These are phyloP conservation scores for Polydesmus complanatus DNA, from an alignment of 2,888 invertebrate genomes.

Conservation along the genomic window DNA sequence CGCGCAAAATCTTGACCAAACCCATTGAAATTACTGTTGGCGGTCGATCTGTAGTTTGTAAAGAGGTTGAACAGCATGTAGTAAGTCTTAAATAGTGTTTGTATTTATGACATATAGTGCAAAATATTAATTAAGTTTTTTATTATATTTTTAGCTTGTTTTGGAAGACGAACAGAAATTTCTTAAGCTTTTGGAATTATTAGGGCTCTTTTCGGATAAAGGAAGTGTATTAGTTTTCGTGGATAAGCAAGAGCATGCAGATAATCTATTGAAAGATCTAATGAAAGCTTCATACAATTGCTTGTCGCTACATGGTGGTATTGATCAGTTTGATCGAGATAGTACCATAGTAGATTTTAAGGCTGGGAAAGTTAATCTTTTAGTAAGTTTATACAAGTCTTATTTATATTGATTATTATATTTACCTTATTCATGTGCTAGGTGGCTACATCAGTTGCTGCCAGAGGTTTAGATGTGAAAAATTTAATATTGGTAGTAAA, in stretches of 20 bases:
- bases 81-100: slow-evolving; percentile 35
- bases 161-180: slow-evolving; percentile 95
- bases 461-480: slow-evolving; percentile 95
- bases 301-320: slow-evolving; percentile 95
- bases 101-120: not conserved
- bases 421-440: slow-evolving; percentile 23
- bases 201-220: slow-evolving; percentile 82
- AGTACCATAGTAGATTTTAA: slow-evolving; percentile 97
- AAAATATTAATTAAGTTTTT: not conserved
- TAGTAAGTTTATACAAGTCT: slow-evolving; percentile 39
- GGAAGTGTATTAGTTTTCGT: slow-evolving; percentile 95
- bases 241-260: slow-evolving; percentile 96
- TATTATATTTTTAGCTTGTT: slow-evolving; percentile 37
- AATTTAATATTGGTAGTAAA: slow-evolving; percentile 94
- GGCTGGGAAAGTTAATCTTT: slow-evolving; percentile 73
- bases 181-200: slow-evolving; percentile 87
- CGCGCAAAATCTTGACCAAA: slow-evolving; percentile 77
- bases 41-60: slow-evolving; percentile 90
- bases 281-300: slow-evolving; percentile 95
- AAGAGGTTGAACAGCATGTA: slow-evolving; percentile 91
- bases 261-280: slow-evolving; percentile 77
- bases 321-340: slow-evolving; percentile 98
- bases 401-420: slow-evolving; percentile 1
- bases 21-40: slow-evolving; percentile 95
- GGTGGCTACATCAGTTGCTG: slow-evolving; percentile 95